A percentile compares a stretch with the other conserved stretches of the same genome.
Conservation (phyloP, 2,888 invertebrate species). For the Epinotia nisella region DNA sequence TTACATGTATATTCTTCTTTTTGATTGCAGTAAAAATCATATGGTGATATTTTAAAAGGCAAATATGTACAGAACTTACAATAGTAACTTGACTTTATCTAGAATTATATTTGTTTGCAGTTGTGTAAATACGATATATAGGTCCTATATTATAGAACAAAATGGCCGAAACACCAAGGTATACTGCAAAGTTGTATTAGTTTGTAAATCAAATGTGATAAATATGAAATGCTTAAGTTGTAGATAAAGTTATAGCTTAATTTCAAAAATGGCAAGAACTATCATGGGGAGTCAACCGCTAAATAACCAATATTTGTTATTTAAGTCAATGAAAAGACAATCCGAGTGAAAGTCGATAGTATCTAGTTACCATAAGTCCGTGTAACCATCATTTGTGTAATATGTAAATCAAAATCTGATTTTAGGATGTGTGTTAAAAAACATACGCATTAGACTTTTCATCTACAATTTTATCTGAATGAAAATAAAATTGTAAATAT, state of each 20-base stretch:
- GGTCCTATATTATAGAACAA: not conserved
- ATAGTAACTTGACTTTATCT: not conserved
- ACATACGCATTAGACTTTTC: not conserved
- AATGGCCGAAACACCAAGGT: conserved; percentile 36
- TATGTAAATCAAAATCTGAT: not conserved
- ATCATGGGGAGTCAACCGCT: not conserved
- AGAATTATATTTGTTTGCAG: conserved; percentile 20
- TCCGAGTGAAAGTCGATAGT: not conserved
- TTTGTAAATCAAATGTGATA: conserved; percentile 41
- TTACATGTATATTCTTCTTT: not conserved
- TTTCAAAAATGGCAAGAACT: conserved; percentile 24
- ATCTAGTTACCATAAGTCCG: not conserved
- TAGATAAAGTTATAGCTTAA: conserved; percentile 17
- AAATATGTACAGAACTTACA: conserved; percentile 25
- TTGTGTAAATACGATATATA: not conserved
- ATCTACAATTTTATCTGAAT: not conserved
- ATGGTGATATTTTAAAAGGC: conserved; percentile 5
- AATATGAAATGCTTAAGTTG: conserved; percentile 15
- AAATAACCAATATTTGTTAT: not conserved
- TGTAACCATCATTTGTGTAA: not conserved
- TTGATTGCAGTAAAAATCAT: not conserved
- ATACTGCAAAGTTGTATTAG: conserved; percentile 7
- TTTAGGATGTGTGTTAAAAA: not conserved
- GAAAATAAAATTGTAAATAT: too few relatives aligned
- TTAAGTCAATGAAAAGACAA: not conserved